Conservation (phyloP, 2,888 invertebrate genomes). For the Lacanobia wlatinum region DNA sequence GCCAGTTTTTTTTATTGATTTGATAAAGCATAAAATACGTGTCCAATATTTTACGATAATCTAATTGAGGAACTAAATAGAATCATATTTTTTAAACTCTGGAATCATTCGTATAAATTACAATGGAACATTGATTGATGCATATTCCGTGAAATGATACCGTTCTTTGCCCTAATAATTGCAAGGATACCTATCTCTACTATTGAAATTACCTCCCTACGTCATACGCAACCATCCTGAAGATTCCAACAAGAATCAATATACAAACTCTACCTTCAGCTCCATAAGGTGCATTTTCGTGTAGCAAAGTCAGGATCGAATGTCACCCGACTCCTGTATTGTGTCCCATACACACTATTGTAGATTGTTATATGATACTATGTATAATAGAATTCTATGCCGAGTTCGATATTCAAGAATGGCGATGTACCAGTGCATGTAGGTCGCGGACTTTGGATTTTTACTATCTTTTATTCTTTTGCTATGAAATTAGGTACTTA, state of each 20-base stretch:
- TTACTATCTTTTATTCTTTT: no score
- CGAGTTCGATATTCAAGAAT: constrained; percentile 30
- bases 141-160: not conserved
- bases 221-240: constrained; percentile 9
- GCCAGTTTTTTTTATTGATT: no score
- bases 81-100: no score
- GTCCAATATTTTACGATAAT: no score
- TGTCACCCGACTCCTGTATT: constrained; percentile 31
- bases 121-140: not conserved
- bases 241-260: not conserved
- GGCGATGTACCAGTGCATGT: not conserved
- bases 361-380: constrained; percentile 34
- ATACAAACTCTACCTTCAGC: not conserved
- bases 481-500: no score
- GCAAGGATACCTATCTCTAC: not conserved
- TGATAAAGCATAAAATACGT: no score
- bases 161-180: constrained; percentile 4
- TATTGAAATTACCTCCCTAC: constrained; percentile 18
- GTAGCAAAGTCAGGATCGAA: constrained; percentile 10
- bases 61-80: no score
- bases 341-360: constrained; percentile 36
- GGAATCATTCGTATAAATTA: no score
- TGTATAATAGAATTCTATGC: constrained; percentile 25
- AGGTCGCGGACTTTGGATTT: not conserved
- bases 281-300: constrained; percentile 9